These are phyloP conservation scores for Calliopsis andreniformis DNA, from an alignment of 1,140 invertebrate genomes.

Conservation along the genomic window DNA sequence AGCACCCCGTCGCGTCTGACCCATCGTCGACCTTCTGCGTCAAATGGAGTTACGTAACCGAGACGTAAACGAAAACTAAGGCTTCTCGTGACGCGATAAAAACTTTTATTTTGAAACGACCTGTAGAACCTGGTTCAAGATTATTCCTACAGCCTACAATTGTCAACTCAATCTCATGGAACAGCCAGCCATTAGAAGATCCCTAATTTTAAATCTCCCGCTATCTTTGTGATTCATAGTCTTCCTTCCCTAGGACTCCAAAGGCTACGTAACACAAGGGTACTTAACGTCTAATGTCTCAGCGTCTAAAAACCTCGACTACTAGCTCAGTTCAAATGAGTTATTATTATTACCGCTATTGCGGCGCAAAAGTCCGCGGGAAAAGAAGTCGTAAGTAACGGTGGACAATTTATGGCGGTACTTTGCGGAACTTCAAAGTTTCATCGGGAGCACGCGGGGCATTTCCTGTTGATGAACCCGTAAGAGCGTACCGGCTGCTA, in stretches of 20 bases:
- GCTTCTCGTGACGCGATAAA: neutral
- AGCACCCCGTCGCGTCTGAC: neutral
- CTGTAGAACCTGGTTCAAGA: too few species aligned
- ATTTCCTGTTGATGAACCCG: neutral
- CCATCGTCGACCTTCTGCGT: neutral
- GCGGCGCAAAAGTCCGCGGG: neutral
- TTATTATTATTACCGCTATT: neutral
- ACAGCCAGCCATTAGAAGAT: too few species aligned
- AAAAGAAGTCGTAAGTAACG: neutral
- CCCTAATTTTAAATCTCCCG: too few species aligned
- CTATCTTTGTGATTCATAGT: too few species aligned
- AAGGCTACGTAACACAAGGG: too few species aligned
- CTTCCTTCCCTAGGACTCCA: too few species aligned
- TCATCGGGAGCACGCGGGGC: neutral
- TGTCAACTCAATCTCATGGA: too few species aligned
- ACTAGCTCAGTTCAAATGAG: neutral
- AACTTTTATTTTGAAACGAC: too few species aligned
- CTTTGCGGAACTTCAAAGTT: conserved; percentile 13
- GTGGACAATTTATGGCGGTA: conserved; percentile 2
- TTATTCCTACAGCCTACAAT: too few species aligned
- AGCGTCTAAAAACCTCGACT: too few species aligned
- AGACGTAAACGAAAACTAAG: neutral
- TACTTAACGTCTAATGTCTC: too few species aligned
- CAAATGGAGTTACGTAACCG: conserved; percentile 30
- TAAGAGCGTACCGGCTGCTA: conserved; percentile 27